Base-by-base conservation (phyloP, 1,140 invertebrate species). In the Carcinoscorpius rotundicauda region DNA sequence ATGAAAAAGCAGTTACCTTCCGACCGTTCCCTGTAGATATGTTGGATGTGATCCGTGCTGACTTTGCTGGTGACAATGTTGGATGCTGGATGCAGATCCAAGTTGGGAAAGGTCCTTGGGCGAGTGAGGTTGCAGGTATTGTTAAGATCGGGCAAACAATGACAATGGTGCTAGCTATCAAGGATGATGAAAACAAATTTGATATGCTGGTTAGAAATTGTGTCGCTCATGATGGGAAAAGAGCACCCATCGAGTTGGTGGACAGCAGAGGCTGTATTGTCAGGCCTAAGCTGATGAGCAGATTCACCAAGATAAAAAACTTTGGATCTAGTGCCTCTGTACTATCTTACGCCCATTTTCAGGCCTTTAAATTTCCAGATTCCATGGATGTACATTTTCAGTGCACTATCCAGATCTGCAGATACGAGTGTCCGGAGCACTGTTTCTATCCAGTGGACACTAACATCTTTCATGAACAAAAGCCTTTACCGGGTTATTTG, bases 271-370 rank as follows among this genome's bases (percentile, higher is more conserved):
- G 92, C 50, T 96, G 92, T 73, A 90, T 96, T 1, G 88, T 91
- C 3, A 80, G 92, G 72, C 90, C 90, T 4, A 96, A 96, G 75
- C 91, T 96, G 65, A 95, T 96, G 92, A 79, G 72, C 59, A 87
- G 88, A 76, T 96, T 96, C 85, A 90, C 93, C 70, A 96, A 96
- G 78, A 92, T 95, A 67, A 93, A 94, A 79, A 94, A 95, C 80
- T 96, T 95, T 68, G 93, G 92, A 1, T 87, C 90, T 1, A 91
- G 89, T 50, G 93, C 93, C 4, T 93, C 90, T 0, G 93, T 95
- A 0, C 88, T 96, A 3, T 91, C 89, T 60, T 96, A 93, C 73
- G 92, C 93, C 3, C 93, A 95, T 78, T 96, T 96, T 87, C 77
- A 78, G 65, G 74, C 75, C 11, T 75, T 73, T 65, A 75, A 74